These are phyloP conservation scores for Holothuria leucospilota DNA, from an alignment of 53 echinoderm and acorn worm species.

Conservation along the genomic window DNA sequence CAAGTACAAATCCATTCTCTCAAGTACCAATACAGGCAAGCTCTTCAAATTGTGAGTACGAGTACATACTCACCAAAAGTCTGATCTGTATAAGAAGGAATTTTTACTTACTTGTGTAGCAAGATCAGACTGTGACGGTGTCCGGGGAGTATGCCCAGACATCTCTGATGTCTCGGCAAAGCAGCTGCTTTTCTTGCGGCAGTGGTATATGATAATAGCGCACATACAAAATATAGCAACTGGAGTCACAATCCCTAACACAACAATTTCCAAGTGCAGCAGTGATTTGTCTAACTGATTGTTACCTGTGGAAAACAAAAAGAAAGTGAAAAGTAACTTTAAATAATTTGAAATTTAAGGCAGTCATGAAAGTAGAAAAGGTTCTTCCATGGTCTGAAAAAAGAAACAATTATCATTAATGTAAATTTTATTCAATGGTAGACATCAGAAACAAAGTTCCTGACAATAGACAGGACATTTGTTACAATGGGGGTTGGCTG, in stretches of 20 bases:
- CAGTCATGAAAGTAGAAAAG: no score
- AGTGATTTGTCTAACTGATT: conserved; percentile 18
- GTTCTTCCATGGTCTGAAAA: no score
- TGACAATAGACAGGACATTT: no score
- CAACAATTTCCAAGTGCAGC: conserved; percentile 68
- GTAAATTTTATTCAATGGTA: no score
- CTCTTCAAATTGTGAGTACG: no score
- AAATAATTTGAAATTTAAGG: neutral
- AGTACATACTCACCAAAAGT: no score
- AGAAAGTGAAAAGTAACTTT: neutral
- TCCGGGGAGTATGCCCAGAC: conserved; percentile 15
- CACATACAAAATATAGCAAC: conserved; percentile 88
- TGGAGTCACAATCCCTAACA: conserved; percentile 81
- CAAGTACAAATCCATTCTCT: conserved; percentile 65
- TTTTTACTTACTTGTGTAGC: conserved; percentile 25
- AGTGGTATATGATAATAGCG: conserved; percentile 85
- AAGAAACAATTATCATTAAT: no score
- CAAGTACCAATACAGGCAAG: neutral
- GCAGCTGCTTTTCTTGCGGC: conserved; percentile 62
- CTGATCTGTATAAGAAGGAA: no score
- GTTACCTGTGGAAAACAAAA: neutral
- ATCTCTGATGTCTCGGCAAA: conserved; percentile 4
- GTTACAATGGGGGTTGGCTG: no score
- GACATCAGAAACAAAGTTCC: no score
- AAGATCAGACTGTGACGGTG: conserved; percentile 45